Conservation (phyloP, 2,113 vertebrate genomes). For the Asarcornis scutulata region DNA sequence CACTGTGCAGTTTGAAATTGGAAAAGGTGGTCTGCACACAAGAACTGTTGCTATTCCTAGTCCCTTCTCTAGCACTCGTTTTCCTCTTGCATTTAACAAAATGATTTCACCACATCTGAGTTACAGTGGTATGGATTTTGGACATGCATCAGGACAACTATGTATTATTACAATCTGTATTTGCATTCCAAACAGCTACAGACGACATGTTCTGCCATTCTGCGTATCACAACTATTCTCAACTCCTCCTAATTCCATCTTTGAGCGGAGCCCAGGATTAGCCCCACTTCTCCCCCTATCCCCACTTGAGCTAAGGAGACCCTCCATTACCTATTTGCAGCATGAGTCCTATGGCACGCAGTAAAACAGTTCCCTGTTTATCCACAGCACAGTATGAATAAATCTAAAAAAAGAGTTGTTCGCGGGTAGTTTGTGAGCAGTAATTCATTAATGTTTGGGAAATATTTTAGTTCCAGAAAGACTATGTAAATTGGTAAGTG, state of each 20-base stretch:
- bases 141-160: not conserved
- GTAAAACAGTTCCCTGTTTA: not conserved
- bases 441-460: not conserved
- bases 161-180: not conserved
- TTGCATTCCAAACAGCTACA: not conserved
- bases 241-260: not conserved
- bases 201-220: rapidly evolving
- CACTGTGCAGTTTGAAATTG: not conserved
- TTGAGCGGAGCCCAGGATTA: not conserved
- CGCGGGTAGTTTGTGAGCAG: not conserved
- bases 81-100: not conserved
- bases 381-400: not conserved
- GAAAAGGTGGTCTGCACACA: not conserved
- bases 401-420: not conserved
- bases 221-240: rapidly evolving
- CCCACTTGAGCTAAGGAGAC: not conserved
- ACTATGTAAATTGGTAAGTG: not conserved
- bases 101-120: not conserved
- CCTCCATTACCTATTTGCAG: not conserved
- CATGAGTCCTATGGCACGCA: rapidly evolving
- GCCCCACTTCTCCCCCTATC: not conserved
- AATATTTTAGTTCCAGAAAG: not conserved
- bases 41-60: not conserved
- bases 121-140: not conserved
- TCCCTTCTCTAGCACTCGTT: not conserved